Percentiles rank a stretch among this genome's conserved stretches.
phyloP scores from a whole-genome alignment of 2,113 vertebrate species.

The Herpetotheres cachinnans region DNA sequence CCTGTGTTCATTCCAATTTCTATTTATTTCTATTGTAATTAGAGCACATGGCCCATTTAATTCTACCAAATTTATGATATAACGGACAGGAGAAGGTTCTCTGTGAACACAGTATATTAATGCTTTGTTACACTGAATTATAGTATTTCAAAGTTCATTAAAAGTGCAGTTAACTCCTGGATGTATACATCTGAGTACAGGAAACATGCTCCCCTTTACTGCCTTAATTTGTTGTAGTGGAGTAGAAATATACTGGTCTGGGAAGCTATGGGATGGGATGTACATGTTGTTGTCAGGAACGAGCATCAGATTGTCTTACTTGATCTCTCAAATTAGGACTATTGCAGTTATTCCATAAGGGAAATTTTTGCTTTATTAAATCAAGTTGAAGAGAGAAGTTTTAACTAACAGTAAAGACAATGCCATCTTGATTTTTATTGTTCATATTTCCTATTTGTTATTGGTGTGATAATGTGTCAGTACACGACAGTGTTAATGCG shows the following conservation, averaged over 20 bases:
- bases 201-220: neutral
- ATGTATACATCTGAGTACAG: neutral
- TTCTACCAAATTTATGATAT: conserved; percentile 28
- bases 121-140: neutral
- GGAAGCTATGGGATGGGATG: neutral
- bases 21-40: conserved; percentile 45
- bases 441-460: neutral
- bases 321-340: neutral
- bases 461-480: neutral
- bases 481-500: neutral
- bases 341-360: neutral
- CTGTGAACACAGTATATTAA: neutral
- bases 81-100: conserved; percentile 7
- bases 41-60: conserved; percentile 21
- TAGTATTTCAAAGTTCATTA: conserved; percentile 13
- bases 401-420: conserved; percentile 5
- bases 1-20: neutral
- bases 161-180: neutral
- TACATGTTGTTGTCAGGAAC: neutral
- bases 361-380: conserved; percentile 29
- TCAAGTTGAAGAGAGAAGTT: conserved; percentile 4
- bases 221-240: neutral
- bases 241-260: neutral
- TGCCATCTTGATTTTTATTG: neutral
- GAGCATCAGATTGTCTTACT: neutral